Evolutionary conservation across 2,797 vertebrate species (phyloP).

Genomic region (Parotocinclus haroldoi): DNA sequence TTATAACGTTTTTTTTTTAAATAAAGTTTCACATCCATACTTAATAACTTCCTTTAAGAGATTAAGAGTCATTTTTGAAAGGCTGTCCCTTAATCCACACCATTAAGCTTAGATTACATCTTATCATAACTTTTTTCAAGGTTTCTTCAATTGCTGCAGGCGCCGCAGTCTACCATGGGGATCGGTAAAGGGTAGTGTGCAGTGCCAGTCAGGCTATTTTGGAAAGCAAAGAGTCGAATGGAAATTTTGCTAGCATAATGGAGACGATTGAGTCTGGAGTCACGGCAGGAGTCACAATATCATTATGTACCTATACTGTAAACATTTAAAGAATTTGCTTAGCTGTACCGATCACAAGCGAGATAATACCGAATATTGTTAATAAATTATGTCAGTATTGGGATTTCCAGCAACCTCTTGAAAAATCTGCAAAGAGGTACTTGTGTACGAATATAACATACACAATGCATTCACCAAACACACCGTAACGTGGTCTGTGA

Average conservation of each 20-base stretch:
- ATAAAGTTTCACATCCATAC: constrained; percentile 58
- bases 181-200: constrained; percentile 13
- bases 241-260: constrained; percentile 12
- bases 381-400: too few relatives aligned
- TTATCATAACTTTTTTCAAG: constrained; percentile 22
- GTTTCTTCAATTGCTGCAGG: constrained; percentile 9
- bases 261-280: constrained; percentile 9
- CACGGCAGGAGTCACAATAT: not conserved
- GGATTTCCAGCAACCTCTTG: too few relatives aligned
- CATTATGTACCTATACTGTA: too few relatives aligned
- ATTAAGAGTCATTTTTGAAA: constrained; percentile 60
- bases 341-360: too few relatives aligned
- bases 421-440: too few relatives aligned
- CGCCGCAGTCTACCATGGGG: constrained; percentile 28
- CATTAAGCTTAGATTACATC: constrained; percentile 71
- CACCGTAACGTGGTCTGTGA: too few relatives aligned
- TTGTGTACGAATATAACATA: too few relatives aligned
- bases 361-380: too few relatives aligned
- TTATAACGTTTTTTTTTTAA: constrained; percentile 19
- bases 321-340: too few relatives aligned
- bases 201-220: constrained; percentile 8
- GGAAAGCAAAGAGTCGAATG: not conserved
- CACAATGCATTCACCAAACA: too few relatives aligned
- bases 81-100: constrained; percentile 71
- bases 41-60: constrained; percentile 61